phyloP scores from a whole-genome alignment of 2,797 vertebrate species.

The Selene dorsalis region DNA sequence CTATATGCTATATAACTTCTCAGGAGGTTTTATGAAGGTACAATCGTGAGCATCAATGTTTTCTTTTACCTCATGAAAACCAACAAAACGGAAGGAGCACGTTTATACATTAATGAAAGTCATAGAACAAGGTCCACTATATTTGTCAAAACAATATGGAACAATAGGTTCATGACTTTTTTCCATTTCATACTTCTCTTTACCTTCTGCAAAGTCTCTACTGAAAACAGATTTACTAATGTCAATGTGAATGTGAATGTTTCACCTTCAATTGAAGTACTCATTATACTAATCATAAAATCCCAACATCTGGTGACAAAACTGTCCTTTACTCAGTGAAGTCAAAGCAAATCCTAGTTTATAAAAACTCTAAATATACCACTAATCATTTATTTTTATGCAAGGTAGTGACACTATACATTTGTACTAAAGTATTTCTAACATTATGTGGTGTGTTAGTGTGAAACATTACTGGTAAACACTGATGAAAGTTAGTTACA shows the following conservation, averaged over 20 bases:
- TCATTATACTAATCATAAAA: neutral
- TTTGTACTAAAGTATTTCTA: no score
- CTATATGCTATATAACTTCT: neutral
- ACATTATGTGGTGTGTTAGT: neutral
- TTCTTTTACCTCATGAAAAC: slow-evolving; percentile 9
- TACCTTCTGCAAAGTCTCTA: slow-evolving; percentile 8
- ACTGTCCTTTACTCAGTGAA: neutral
- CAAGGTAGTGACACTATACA: neutral
- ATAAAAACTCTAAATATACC: neutral
- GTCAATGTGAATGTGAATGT: neutral
- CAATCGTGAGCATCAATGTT: neutral
- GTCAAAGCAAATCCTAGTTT: neutral
- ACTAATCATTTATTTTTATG: neutral
- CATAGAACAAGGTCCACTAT: neutral
- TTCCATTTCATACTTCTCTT: slow-evolving; percentile 1
- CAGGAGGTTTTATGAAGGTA: neutral
- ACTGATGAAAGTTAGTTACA: neutral
- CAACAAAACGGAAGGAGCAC: neutral
- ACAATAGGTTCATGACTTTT: neutral
- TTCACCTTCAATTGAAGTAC: neutral
- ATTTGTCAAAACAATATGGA: neutral
- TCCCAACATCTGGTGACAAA: neutral
- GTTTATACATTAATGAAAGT: neutral
- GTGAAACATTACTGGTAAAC: neutral
- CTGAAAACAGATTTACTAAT: neutral